These are phyloP conservation scores for Propithecus coquereli DNA, from an alignment of 2,113 vertebrate species.

Conservation along the genomic window DNA sequence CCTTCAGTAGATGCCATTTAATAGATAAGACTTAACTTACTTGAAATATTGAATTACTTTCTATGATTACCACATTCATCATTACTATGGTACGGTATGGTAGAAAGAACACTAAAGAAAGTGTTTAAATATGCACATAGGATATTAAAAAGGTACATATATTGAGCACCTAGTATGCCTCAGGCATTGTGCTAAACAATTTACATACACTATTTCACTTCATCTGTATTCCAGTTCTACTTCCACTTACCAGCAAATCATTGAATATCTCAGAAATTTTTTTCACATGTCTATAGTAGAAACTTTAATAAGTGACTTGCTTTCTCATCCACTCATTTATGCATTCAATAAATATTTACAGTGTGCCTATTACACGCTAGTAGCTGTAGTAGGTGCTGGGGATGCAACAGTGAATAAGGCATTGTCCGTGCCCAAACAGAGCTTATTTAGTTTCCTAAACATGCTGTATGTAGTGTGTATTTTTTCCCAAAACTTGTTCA, in stretches of 20 bases:
- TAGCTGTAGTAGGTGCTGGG: not conserved
- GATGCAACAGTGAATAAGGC: conserved; percentile 17
- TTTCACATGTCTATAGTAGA: conserved; percentile 5
- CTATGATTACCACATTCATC: not conserved
- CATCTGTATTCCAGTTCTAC: not conserved
- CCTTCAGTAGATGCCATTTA: conserved; percentile 33
- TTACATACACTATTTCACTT: conserved; percentile 39
- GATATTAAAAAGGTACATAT: not conserved
- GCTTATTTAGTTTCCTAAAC: conserved; percentile 27
- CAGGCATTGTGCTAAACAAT: conserved; percentile 11
- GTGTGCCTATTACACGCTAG: not conserved
- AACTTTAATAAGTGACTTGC: not conserved
- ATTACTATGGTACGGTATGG: not conserved
- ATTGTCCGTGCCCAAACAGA: not conserved
- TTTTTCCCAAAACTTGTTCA: conserved; percentile 23
- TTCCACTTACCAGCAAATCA: conserved; percentile 39
- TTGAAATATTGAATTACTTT: conserved; percentile 49
- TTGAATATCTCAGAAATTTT: conserved; percentile 30
- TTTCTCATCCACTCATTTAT: conserved; percentile 27
- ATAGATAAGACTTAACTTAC: conserved; percentile 19
- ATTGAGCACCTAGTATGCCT: not conserved
- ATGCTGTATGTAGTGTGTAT: not conserved
- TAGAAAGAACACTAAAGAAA: conserved; percentile 5
- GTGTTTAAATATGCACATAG: not conserved
- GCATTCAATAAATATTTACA: conserved; percentile 19